Base-by-base conservation (phyloP, 2,113 vertebrate species). In the Oreochromis aureus region DNA sequence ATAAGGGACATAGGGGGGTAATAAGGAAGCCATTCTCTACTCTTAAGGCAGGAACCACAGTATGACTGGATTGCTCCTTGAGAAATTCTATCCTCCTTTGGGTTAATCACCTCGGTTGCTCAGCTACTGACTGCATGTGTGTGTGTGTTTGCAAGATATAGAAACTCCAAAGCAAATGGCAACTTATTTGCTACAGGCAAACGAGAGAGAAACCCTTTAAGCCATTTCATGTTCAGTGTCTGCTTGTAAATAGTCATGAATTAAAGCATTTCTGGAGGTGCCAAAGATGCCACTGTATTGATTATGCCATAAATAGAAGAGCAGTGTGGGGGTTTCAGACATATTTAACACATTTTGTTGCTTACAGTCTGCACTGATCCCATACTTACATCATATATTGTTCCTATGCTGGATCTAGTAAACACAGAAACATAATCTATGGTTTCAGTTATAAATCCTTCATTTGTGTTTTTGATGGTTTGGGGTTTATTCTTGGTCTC, bases 191-290 rank as follows among this genome's bases (percentile, higher is more conserved):
- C 87, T 69, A 78, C 27, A 79, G 66, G 61, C 30, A 93, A 93
- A 92, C 6, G 54, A 86, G 44, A 90, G 54, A 81, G 66, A 92
- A 91, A 89, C 82, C 86, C 88, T 91, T 89, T 86, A 89, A 94
- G 89, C 88, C 54, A 89, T 92, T 89, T 84, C 86, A 90, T 92
- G 87, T 92, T 88, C 91, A 81, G 80, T 88, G 71, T 56, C 63
- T 76, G 79, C 76, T 32, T 90, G 83, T 71, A 86, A 87, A 92
- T 88, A 91, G 61, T 36, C 18, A 61, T 71, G 87, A 91, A 91
- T 91, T 80, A 86, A 58, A 46, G 51, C 85, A 16, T 89, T 85
- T 89, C 81, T 80, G 81, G 27, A 87, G 53, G 46, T 80, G 81
- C 79, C 84, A 90, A 71, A 69, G 73, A 91, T 78, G 83, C 81